These are phyloP conservation scores for Megaustenia siamemsis DNA, from an alignment of 2,888 invertebrate genomes.

Conservation along the genomic window DNA sequence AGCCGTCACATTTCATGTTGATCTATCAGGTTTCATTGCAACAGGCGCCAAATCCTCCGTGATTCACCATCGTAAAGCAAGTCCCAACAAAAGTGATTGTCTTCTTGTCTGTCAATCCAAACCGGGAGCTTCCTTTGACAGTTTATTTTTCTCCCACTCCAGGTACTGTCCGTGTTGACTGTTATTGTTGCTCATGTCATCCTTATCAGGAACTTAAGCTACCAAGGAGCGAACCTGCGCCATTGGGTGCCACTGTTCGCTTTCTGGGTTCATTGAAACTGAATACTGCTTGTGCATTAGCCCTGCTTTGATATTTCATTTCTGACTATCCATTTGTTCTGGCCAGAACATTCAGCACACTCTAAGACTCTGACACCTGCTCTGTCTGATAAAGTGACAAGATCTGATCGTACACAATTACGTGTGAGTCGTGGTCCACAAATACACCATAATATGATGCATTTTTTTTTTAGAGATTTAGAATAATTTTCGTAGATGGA, in stretches of 20 bases:
- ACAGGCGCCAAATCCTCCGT: neutral
- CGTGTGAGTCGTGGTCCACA: too few species aligned
- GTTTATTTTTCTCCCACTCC: slow-evolving; percentile 22
- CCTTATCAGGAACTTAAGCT: neutral
- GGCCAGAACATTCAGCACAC: neutral
- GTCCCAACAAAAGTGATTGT: neutral
- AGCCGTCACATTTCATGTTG: neutral
- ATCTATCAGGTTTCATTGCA: neutral
- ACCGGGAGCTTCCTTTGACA: slow-evolving; percentile 7
- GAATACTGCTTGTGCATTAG: neutral
- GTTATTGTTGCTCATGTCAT: slow-evolving; percentile 14
- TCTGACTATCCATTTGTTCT: neutral
- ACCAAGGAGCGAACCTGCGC: neutral
- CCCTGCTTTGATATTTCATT: neutral
- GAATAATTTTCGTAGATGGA: too few species aligned
- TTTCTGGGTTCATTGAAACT: neutral
- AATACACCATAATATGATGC: too few species aligned
- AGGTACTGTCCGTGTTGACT: neutral
- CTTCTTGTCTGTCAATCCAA: slow-evolving; percentile 13
- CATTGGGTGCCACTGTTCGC: neutral
- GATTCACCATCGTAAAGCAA: neutral
- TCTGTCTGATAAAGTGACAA: neutral
- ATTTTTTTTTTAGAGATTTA: too few species aligned
- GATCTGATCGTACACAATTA: neutral
- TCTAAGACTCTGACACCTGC: neutral